phyloP scores from a whole-genome alignment of 2,797 vertebrate genomes.

The Hapalemur alaotrensis region DNA sequence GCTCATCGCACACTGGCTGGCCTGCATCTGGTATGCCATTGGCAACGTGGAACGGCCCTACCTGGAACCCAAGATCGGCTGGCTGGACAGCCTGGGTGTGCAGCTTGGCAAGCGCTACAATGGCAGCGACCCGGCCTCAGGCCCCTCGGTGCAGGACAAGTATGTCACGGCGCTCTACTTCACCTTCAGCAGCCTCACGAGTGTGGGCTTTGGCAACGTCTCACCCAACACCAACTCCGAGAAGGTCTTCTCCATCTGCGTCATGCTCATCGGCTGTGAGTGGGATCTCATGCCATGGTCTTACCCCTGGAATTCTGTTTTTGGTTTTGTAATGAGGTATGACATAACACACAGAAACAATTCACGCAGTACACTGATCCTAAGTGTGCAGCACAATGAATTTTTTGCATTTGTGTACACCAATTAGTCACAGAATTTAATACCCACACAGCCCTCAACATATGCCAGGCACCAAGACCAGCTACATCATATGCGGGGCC shows the following conservation, averaged over 20 bases:
- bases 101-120: constrained; percentile 98
- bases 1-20: constrained; percentile 98
- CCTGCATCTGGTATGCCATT: constrained; percentile 99
- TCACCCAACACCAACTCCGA: constrained; percentile 99
- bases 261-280: constrained; percentile 99
- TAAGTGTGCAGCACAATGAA: not conserved
- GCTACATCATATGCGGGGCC: not conserved
- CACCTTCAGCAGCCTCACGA: constrained; percentile 99
- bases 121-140: constrained; percentile 89
- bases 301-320: not conserved
- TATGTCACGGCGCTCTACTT: constrained; percentile 99
- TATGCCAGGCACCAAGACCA: not conserved
- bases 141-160: constrained; percentile 97
- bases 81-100: constrained; percentile 96
- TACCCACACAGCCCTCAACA: not conserved
- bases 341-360: not conserved
- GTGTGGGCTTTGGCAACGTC: constrained; percentile 97
- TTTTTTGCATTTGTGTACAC: not conserved
- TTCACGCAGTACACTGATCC: too few species aligned
- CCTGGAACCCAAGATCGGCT: constrained; percentile 95
- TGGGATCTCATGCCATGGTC: constrained; percentile 35
- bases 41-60: constrained; percentile 96
- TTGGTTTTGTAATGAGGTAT: not conserved
- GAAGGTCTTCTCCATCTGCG: constrained; percentile 99
- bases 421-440: not conserved